A percentile compares a stretch with the other conserved stretches of the same genome.
Evolutionary conservation across 2,888 invertebrate species (phyloP).

Genomic region (Baronia brevicornis): DNA sequence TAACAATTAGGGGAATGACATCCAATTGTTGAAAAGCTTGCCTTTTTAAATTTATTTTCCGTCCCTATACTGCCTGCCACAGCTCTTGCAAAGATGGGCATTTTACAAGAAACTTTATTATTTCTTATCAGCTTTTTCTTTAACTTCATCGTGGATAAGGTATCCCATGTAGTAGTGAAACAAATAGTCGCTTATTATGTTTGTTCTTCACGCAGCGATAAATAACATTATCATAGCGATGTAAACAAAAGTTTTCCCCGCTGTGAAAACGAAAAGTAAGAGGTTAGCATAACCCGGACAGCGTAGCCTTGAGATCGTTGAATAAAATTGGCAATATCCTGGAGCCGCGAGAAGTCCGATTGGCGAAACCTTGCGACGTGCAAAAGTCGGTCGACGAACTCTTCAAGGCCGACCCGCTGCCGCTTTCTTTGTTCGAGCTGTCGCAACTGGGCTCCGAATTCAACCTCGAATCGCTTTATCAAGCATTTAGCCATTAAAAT

Average conservation of each 20-base stretch:
- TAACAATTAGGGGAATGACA: too few species aligned
- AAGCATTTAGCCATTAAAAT: slow-evolving; percentile 55
- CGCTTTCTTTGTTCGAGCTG: slow-evolving; percentile 72
- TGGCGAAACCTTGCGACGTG: slow-evolving; percentile 75
- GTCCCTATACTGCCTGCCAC: too few species aligned
- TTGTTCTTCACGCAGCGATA: too few species aligned
- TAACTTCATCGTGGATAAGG: too few species aligned
- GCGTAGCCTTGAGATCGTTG: slow-evolving; percentile 67
- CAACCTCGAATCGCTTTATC: slow-evolving; percentile 64
- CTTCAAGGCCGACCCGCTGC: slow-evolving; percentile 60
- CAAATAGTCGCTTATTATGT: too few species aligned
- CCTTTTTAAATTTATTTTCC: too few species aligned
- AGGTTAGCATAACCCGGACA: slow-evolving; percentile 44
- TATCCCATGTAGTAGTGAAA: too few species aligned
- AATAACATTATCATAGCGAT: slow-evolving; percentile 4
- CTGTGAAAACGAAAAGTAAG: slow-evolving; percentile 56
- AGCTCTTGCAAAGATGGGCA: too few species aligned
- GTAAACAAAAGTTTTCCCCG: slow-evolving; percentile 33
- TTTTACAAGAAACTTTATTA: too few species aligned
- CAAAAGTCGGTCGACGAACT: slow-evolving; percentile 74
- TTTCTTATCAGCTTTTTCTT: too few species aligned
- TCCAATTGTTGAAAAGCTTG: too few species aligned
- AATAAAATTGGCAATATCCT: slow-evolving; percentile 71
- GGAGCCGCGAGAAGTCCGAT: slow-evolving; percentile 70
- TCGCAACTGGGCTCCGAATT: slow-evolving; percentile 50